Evolutionary conservation across 2,888 invertebrate species (phyloP).

Genomic region (Noctua comes): DNA sequence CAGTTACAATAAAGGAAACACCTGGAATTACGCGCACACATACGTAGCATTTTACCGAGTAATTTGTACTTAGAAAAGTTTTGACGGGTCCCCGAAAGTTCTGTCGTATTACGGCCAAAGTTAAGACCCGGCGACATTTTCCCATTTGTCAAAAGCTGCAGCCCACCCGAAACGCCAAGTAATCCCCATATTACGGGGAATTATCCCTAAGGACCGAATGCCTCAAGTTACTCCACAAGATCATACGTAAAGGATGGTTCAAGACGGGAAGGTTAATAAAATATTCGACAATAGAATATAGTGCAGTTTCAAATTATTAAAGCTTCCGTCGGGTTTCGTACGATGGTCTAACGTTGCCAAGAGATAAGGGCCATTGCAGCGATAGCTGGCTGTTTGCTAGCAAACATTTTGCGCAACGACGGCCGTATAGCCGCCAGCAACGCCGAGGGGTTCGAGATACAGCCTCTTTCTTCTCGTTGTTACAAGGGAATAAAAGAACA

Average conservation of each 20-base stretch:
- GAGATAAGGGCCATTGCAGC: conserved; percentile 74
- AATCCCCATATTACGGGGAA: conserved; percentile 82
- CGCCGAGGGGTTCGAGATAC: conserved; percentile 65
- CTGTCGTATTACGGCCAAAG: conserved; percentile 70
- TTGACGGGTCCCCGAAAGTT: conserved; percentile 71
- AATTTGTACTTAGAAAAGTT: conserved; percentile 64
- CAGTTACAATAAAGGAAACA: conserved; percentile 20
- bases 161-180: conserved; percentile 72
- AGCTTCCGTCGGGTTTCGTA: conserved; percentile 62
- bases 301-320: conserved; percentile 71
- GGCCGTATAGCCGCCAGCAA: conserved; percentile 67
- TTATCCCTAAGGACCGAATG: conserved; percentile 76
- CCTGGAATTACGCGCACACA: conserved; percentile 30
- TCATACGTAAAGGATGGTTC: conserved; percentile 66
- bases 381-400: conserved; percentile 71
- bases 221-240: conserved; percentile 72
- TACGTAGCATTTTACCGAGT: conserved; percentile 21
- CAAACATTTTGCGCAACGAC: conserved; percentile 70
- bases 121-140: conserved; percentile 72
- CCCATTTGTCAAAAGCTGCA: conserved; percentile 80
- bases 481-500: conserved; percentile 74
- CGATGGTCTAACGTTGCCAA: conserved; percentile 66
- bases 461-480: conserved; percentile 68
- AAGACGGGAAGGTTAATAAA: conserved; percentile 69
- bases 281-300: conserved; percentile 68